phyloP scores from a whole-genome alignment of 2,113 vertebrate genomes.

The Xiphophorus maculatus region DNA sequence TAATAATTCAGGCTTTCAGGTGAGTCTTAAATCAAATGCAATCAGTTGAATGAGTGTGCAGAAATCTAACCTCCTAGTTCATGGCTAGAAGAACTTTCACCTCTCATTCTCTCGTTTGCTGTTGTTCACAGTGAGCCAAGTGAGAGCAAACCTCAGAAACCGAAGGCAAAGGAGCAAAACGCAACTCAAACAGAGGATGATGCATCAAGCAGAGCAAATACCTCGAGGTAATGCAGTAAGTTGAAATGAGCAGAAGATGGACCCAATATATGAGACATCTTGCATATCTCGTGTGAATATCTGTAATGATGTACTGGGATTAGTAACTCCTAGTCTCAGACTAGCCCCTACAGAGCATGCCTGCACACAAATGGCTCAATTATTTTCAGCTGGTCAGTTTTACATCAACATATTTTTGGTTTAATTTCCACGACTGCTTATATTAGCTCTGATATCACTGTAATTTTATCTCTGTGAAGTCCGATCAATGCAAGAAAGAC shows the following conservation, averaged over 20 bases:
- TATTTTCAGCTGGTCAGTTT: not conserved
- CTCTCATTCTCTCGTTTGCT: not conserved
- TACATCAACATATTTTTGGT: not conserved
- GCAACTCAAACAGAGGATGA: conserved; percentile 65
- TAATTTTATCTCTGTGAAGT: not conserved
- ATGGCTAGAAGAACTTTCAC: not conserved
- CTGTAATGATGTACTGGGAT: no score
- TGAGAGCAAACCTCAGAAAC: conserved; percentile 83
- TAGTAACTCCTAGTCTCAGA: not conserved
- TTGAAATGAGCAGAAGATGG: not conserved
- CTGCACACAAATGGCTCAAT: no score
- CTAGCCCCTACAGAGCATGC: no score
- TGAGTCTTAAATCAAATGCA: conserved; percentile 51
- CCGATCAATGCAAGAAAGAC: not conserved
- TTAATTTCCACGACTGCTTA: not conserved
- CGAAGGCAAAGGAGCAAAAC: conserved; percentile 80
- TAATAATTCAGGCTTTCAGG: conserved; percentile 95
- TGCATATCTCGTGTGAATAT: not conserved
- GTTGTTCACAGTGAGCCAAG: conserved; percentile 84
- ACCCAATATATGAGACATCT: not conserved
- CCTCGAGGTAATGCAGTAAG: conserved; percentile 72
- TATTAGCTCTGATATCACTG: not conserved
- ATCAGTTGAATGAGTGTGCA: not conserved
- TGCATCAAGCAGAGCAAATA: conserved; percentile 63
- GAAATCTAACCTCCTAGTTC: not conserved